Evolutionary conservation across 2,113 vertebrate genomes (phyloP).

Genomic region (Aphyosemion australe): DNA sequence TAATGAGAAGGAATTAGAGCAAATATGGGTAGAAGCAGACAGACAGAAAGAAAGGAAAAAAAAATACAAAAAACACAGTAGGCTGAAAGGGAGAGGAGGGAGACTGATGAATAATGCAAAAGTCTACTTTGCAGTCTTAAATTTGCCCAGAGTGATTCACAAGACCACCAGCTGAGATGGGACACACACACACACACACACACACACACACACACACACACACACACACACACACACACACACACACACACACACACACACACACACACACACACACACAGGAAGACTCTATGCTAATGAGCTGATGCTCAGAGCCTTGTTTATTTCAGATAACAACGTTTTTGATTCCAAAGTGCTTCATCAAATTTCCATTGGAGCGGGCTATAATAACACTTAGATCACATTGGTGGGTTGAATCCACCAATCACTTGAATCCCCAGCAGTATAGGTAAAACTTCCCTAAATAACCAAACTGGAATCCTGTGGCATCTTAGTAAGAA

Average conservation of each 20-base stretch:
- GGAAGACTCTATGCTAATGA: not conserved
- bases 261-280: not conserved
- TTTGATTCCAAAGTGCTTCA: constrained; percentile 13
- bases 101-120: constrained; percentile 54
- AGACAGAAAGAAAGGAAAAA: not conserved
- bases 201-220: no score
- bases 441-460: no score
- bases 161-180: constrained; percentile 42
- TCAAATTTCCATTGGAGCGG: not conserved
- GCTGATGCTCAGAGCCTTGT: not conserved
- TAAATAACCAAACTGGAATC: no score
- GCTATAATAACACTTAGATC: not conserved
- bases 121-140: constrained; percentile 44
- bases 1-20: constrained; percentile 3
- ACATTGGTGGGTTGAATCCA: not conserved
- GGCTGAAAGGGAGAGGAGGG: not conserved
- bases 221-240: constrained; percentile 4
- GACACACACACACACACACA: no score
- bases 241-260: not conserved
- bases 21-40: not conserved
- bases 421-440: not conserved
- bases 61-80: not conserved
- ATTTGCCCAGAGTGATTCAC: constrained; percentile 38
- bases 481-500: no score
- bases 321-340: constrained; percentile 8